Percentiles rank a stretch among this genome's conserved stretches.
These are phyloP conservation scores for Brienomyrus brachyistius DNA, from an alignment of 2,113 vertebrate genomes.

Conservation along the genomic window DNA sequence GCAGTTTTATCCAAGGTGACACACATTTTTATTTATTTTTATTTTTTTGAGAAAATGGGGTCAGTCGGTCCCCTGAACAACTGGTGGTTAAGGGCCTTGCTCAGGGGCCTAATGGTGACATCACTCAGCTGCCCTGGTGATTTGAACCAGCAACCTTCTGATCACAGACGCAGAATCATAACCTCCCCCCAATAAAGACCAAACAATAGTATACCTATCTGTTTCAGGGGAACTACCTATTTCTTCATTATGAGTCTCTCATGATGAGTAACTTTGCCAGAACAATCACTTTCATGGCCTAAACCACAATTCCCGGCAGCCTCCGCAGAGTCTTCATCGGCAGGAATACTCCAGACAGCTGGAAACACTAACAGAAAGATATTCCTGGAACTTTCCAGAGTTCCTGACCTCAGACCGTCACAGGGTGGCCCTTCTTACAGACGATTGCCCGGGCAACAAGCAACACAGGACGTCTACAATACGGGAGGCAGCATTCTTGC, in stretches of 20 bases:
- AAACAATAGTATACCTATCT: neutral
- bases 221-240: neutral
- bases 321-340: neutral
- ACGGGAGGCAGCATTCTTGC: neutral
- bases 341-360: neutral
- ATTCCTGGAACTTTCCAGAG: neutral
- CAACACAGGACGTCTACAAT: neutral
- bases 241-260: neutral
- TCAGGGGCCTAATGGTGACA: neutral
- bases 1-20: neutral
- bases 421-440: neutral
- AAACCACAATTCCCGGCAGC: neutral
- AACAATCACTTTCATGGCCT: neutral
- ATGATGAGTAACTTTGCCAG: neutral
- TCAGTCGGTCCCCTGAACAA: neutral
- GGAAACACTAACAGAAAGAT: neutral
- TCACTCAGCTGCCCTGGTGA: neutral
- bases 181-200: neutral
- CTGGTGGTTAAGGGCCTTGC: neutral
- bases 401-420: neutral
- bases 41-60: neutral
- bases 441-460: neutral
- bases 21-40: neutral
- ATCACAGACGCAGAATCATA: neutral
- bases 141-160: neutral